phyloP scores from a whole-genome alignment of 2,113 vertebrate species.

The Ascaphus truei region DNA sequence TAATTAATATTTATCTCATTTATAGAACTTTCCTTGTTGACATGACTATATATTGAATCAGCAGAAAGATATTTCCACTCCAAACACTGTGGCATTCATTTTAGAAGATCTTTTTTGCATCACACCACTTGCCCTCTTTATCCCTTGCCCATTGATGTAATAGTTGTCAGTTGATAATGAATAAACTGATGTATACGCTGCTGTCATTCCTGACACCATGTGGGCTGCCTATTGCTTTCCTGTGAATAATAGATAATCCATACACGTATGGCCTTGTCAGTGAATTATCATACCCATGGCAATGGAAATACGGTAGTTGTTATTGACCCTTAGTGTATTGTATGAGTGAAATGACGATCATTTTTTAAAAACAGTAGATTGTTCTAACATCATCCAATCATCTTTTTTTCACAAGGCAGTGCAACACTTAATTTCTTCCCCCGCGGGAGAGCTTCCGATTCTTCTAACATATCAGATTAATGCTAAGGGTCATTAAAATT shows the following conservation, averaged over 20 bases:
- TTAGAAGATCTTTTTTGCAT: too few relatives aligned
- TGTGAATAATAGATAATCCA: constrained; percentile 44
- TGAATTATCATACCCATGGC: constrained; percentile 40
- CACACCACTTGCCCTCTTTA: too few relatives aligned
- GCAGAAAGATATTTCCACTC: too few relatives aligned
- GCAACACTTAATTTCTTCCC: too few relatives aligned
- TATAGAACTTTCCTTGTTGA: neutral
- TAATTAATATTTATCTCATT: neutral
- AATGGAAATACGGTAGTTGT: constrained; percentile 40
- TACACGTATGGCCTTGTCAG: constrained; percentile 49
- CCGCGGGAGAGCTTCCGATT: too few relatives aligned
- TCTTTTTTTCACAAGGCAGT: too few relatives aligned
- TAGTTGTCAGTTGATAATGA: constrained; percentile 35
- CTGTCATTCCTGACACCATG: constrained; percentile 36
- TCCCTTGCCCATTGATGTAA: too few relatives aligned
- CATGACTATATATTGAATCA: neutral
- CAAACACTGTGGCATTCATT: too few relatives aligned
- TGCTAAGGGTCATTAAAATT: too few relatives aligned
- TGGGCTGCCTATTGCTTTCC: constrained; percentile 17
- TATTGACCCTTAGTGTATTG: constrained; percentile 49
- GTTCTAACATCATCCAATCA: constrained; percentile 11
- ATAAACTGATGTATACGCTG: constrained; percentile 26
- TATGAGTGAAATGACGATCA: constrained; percentile 43
- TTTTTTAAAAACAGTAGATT: constrained; percentile 43
- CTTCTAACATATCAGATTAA: too few relatives aligned